These are phyloP conservation scores for Pharmacophagus antenor DNA, from an alignment of 2,888 invertebrate species.

Conservation along the genomic window DNA sequence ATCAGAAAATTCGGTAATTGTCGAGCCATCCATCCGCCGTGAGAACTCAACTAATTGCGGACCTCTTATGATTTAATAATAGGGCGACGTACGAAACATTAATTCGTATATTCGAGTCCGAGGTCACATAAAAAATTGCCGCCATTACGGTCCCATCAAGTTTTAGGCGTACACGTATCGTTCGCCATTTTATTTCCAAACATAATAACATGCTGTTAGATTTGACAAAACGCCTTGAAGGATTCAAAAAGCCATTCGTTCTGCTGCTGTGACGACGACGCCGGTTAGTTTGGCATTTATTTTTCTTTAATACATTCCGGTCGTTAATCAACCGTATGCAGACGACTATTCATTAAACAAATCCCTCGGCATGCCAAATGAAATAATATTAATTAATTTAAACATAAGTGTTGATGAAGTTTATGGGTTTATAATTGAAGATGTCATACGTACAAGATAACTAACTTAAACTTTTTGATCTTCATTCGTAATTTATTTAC, in stretches of 20 bases:
- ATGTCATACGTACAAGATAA: background rate
- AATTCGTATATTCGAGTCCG: conserved; percentile 49
- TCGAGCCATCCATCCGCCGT: conserved; percentile 47
- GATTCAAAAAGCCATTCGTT: conserved; percentile 56
- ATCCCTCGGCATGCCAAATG: conserved; percentile 6
- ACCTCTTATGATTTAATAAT: conserved; percentile 65
- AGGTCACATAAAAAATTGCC: conserved; percentile 50
- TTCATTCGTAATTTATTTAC: background rate
- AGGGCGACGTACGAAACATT: conserved; percentile 59
- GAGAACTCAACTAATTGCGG: conserved; percentile 40
- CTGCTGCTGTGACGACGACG: conserved; percentile 34
- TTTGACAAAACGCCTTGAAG: conserved; percentile 58
- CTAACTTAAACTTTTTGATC: background rate
- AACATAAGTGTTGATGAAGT: conserved; percentile 8
- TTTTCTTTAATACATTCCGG: conserved; percentile 13
- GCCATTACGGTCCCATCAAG: conserved; percentile 56
- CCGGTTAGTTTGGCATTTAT: conserved; percentile 33
- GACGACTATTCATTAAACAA: conserved; percentile 12
- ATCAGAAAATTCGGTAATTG: conserved; percentile 45
- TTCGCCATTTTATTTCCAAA: conserved; percentile 46
- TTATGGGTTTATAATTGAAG: conserved; percentile 7
- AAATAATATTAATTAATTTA: conserved; percentile 22
- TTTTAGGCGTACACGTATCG: conserved; percentile 37
- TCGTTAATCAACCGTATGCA: conserved; percentile 21
- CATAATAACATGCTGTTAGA: conserved; percentile 53